phyloP scores from a whole-genome alignment of 2,888 invertebrate species.

The Melipona beecheii region DNA sequence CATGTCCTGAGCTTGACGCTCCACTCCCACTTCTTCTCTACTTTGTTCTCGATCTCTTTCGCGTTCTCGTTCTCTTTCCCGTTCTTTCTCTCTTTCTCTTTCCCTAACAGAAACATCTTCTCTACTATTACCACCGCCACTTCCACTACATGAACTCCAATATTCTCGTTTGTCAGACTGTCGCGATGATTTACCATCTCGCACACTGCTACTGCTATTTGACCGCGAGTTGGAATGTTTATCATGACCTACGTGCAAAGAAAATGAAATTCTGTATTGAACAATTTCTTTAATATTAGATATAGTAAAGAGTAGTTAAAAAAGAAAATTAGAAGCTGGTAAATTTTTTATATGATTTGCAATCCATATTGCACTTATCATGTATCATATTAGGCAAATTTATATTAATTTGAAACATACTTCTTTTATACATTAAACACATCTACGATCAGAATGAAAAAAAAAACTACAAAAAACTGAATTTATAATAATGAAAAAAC shows the following conservation, averaged over 20 bases:
- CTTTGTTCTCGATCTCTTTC: slow-evolving; percentile 77
- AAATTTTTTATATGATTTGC: neutral
- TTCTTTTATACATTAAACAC: neutral
- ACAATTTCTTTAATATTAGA: neutral
- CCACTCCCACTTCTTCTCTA: slow-evolving; percentile 78
- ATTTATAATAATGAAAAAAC: neutral
- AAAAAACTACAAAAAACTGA: neutral
- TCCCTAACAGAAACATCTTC: slow-evolving; percentile 81
- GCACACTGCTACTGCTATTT: slow-evolving; percentile 84
- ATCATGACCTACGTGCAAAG: slow-evolving; percentile 86
- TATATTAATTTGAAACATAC: neutral
- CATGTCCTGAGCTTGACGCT: slow-evolving; percentile 92
- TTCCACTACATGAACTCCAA: slow-evolving; percentile 81
- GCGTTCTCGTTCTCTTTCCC: slow-evolving; percentile 82
- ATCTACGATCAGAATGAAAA: neutral
- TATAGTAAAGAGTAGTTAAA: neutral
- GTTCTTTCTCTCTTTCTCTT: slow-evolving; percentile 78
- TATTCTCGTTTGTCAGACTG: slow-evolving; percentile 83
- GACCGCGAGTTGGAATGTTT: slow-evolving; percentile 91
- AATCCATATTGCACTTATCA: neutral
- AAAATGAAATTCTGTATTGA: slow-evolving; percentile 27
- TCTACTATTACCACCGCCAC: slow-evolving; percentile 76
- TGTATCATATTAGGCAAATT: neutral
- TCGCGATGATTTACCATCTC: slow-evolving; percentile 82
- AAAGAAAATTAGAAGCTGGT: neutral